These are phyloP conservation scores for Hiodon alosoides DNA, from an alignment of 2,113 vertebrate species.

Conservation along the genomic window DNA sequence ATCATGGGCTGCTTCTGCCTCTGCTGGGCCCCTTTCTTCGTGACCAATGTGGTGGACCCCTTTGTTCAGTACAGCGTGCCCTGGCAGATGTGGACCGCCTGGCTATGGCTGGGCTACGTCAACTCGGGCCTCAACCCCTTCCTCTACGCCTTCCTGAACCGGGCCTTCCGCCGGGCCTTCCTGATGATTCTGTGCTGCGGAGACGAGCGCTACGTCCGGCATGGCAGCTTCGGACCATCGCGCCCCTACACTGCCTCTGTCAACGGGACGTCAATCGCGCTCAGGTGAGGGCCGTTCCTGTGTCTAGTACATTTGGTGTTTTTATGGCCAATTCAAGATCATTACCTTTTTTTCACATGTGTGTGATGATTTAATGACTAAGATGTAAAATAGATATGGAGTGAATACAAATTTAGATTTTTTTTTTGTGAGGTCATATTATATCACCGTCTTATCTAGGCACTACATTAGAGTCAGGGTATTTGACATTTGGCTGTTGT, in stretches of 20 bases:
- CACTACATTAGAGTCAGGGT: no score
- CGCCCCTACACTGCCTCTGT: slow-evolving; percentile 51
- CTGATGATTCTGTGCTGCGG: slow-evolving; percentile 69
- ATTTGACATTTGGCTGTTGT: no score
- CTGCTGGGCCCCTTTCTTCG: slow-evolving; percentile 71
- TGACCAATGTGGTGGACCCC: slow-evolving; percentile 71
- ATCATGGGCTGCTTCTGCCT: slow-evolving; percentile 75
- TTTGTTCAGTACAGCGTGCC: slow-evolving; percentile 68
- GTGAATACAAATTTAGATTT: no score
- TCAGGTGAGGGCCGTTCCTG: slow-evolving; percentile 53
- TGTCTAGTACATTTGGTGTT: slow-evolving; percentile 1
- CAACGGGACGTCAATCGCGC: slow-evolving; percentile 67
- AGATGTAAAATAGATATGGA: no score
- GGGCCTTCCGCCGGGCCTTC: slow-evolving; percentile 69
- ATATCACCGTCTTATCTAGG: no score
- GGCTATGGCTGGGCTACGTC: slow-evolving; percentile 72
- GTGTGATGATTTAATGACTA: no score
- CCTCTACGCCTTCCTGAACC: slow-evolving; percentile 71
- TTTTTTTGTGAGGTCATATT: no score
- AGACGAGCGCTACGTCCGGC: slow-evolving; percentile 52
- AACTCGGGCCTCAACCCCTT: slow-evolving; percentile 73
- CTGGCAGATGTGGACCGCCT: slow-evolving; percentile 71
- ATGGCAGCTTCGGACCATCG: slow-evolving; percentile 51
- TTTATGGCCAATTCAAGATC: neutral
- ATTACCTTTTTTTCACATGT: no score